Base-by-base conservation (phyloP, 2,113 vertebrate genomes). In the Thymallus thymallus region DNA sequence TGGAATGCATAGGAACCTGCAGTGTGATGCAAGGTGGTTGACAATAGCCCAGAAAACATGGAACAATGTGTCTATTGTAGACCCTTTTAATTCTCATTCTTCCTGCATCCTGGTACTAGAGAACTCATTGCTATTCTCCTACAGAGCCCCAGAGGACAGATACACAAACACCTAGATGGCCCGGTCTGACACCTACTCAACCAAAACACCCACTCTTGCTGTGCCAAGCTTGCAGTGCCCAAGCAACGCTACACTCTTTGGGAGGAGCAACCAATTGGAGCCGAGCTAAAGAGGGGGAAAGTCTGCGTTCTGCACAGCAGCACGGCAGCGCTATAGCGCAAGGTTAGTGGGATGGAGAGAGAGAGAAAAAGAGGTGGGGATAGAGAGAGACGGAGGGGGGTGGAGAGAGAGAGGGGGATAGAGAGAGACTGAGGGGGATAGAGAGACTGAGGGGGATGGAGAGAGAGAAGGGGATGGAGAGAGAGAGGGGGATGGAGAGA, bases 261-360 rank as follows among this genome's bases (percentile, higher is more conserved):
- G 45, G 35, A 64, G 75, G 72, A 84, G 75, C 86, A 82, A 74
- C 90, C 90, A 90, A 87, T 90, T 78, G 75, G 9, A 81, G 74
- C 46, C 0, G 58, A 72, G 81, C 76, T 62, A 20, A 35, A 71
- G 68, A 29, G 51, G 63, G 70, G 4, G 29, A n/a, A 26, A 63
- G 61, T 73, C 64, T 61, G 14, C 71, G 46, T 65, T 84, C 81
- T 91, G 84, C 85, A 80, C 82, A 77, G 85, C 83, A 88, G 89
- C 84, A 74, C 62, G 67, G 22, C 3, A 48, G 71, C 55, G 20
- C 55, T 26, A 65, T 68, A 16, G 69, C 41, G 32, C 65, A 64
- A 72, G 48, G 71, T 75, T 14, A 73, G 46, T 48, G 18, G 9
- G 63, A 46, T n/a, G 16, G 6, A 58, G 24, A 41, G 7, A 35